Evolutionary conservation across 2,113 vertebrate species (phyloP).

Genomic region (Vombatus ursinus): DNA sequence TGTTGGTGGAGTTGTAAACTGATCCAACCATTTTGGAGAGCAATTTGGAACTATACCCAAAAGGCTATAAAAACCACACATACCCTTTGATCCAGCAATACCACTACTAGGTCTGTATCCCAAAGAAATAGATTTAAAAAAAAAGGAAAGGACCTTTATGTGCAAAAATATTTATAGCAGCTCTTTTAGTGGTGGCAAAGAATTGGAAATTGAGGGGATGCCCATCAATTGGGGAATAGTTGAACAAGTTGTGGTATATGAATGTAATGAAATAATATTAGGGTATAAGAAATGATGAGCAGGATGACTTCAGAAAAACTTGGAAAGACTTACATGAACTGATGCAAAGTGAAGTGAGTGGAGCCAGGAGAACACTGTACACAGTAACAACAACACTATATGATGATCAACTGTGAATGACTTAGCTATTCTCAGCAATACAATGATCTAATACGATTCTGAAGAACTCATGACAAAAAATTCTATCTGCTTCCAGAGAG

Average conservation of each 20-base stretch:
- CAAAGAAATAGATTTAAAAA: neutral
- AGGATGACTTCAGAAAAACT: neutral
- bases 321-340: neutral
- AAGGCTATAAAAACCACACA: neutral
- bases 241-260: neutral
- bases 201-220: neutral
- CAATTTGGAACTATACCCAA: neutral
- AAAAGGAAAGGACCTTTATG: neutral
- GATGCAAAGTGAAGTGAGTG: neutral
- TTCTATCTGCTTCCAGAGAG: neutral
- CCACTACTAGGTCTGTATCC: neutral
- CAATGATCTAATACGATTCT: neutral
- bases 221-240: neutral
- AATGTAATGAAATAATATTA: neutral
- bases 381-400: neutral
- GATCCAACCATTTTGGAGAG: no score
- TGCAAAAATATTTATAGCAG: neutral
- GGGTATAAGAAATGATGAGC: no score
- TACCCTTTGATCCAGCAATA: neutral
- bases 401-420: neutral
- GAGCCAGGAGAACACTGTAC: neutral
- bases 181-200: neutral
- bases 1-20: no score
- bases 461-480: neutral
- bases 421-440: neutral